phyloP scores from a whole-genome alignment of 2,797 vertebrate species.

The Bufotes viridis region DNA sequence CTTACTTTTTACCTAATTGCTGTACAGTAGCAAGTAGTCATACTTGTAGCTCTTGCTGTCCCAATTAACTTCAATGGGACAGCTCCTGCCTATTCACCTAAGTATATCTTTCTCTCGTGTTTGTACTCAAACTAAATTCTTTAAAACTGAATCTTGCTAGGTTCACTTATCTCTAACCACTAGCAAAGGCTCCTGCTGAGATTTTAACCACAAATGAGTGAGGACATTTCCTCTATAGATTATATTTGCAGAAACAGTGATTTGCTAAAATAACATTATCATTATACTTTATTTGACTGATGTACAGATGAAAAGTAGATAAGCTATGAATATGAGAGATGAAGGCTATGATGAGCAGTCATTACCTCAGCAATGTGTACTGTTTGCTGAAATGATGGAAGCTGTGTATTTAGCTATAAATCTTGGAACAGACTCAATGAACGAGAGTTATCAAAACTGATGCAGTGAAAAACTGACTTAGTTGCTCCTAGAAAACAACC shows the following conservation, averaged over 20 bases:
- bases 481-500: no score
- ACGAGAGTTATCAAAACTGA: not conserved
- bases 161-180: not conserved
- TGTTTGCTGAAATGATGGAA: not conserved
- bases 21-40: no score
- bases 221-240: not conserved
- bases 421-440: not conserved
- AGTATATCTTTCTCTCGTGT: no score
- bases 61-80: no score
- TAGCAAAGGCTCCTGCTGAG: not conserved
- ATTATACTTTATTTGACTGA: not conserved
- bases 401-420: not conserved
- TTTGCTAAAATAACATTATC: not conserved
- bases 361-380: not conserved
- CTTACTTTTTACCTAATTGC: no score
- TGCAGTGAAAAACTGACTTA: not conserved
- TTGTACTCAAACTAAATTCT: no score
- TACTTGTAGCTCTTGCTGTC: no score
- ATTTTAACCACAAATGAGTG: not conserved
- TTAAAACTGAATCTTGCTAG: no score
- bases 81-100: no score
- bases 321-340: not conserved
- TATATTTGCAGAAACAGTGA: constrained; percentile 2
- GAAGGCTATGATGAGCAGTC: not conserved
- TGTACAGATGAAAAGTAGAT: not conserved